phyloP scores from a whole-genome alignment of 2,797 vertebrate species.

The Macropus fuliginosus region DNA sequence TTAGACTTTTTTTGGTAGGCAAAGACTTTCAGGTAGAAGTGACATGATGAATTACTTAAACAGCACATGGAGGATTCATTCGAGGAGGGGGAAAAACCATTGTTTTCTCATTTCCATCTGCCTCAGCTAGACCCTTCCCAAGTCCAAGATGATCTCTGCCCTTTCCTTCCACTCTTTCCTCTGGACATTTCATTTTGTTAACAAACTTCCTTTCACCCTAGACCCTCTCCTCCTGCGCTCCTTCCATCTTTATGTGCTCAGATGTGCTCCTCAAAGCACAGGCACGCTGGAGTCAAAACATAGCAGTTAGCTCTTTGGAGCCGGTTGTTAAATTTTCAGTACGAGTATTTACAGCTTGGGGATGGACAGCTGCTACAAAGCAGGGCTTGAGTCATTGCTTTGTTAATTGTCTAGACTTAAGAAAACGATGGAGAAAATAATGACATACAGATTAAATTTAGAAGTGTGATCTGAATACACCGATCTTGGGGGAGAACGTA shows the following conservation, averaged over 20 bases:
- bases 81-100: background rate
- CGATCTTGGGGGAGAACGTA: background rate
- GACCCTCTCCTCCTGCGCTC: background rate
- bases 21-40: background rate
- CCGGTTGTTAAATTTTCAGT: background rate
- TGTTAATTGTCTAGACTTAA: background rate
- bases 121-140: background rate
- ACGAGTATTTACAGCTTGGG: background rate
- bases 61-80: background rate
- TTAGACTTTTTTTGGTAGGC: background rate
- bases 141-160: background rate
- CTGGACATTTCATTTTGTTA: background rate
- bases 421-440: background rate
- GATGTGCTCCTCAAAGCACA: background rate
- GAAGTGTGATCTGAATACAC: background rate
- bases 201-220: background rate
- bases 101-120: background rate
- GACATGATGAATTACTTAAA: background rate
- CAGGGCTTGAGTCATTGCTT: background rate
- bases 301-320: background rate
- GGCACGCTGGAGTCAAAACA: background rate
- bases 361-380: background rate
- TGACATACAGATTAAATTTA: no score
- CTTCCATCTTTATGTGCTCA: background rate
- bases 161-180: background rate